Evolutionary conservation across 2,797 vertebrate genomes (phyloP), one percentile per base, ranked within the genome.

Genomic region (Clarias pachynema): DNA sequence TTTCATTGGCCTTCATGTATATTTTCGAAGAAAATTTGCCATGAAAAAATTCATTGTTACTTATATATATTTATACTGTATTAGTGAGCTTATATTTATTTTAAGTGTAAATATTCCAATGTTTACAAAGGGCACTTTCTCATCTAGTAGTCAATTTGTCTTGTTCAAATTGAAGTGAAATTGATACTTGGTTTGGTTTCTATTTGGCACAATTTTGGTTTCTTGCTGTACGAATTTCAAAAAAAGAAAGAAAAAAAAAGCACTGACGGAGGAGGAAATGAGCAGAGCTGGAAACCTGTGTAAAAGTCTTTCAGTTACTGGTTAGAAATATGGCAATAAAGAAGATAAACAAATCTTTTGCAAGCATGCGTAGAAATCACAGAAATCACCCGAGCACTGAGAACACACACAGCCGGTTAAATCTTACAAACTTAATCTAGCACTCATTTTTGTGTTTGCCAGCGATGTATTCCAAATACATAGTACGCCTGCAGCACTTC

Each of bases 301-400:
- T 22, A 57, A 31, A 49, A n/a, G 26, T 57, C 56, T 60, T 78
- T 78, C 56, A 60, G n/a, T 79, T 59, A 63, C 10, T 79, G 34
- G 24, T 65, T 65, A 40, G 14, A 79, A 65, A 63, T 60, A 79
- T 65, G 60, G 37, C 22, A 44, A 63, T 63, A 79, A 79, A 26
- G 22, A 44, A 44, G 37, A 60, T 62, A 63, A 79, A 62, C 22
- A 79, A 79, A 79, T 79, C 10, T 34, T 77, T 77, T 77, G 20
- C 29, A 78, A 78, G 29, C 31, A 78, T 79, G 59, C 10, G 1
- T 63, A 62, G 34, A 79, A 62, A 16, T 62, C 15, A 9, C 59
- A 79, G 77, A 62, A 40, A 16, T 79, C 57, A 37, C n/a, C 6
- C 22, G 40, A 63, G 22, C 59, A 40, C 77, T 78, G 75, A 79